Evolutionary conservation across 1,140 invertebrate species (phyloP).

Genomic region (Grapholita molesta): DNA sequence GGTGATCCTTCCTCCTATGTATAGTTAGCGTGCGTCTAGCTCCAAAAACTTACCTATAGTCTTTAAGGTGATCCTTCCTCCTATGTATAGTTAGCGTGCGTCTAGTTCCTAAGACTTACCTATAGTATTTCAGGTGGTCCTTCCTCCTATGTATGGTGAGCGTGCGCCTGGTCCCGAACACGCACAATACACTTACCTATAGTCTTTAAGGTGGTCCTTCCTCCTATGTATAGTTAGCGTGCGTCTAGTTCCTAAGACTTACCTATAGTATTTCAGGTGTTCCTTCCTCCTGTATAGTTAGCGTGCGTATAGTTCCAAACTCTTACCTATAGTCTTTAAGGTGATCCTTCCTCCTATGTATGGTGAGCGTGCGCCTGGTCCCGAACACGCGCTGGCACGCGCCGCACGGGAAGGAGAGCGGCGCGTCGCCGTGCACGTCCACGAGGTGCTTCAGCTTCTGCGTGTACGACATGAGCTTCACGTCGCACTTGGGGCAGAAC

Average conservation of each 20-base stretch:
- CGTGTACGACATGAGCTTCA: conserved; percentile 59
- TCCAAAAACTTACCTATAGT: conserved; percentile 63
- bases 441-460: conserved; percentile 66
- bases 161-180: conserved; percentile 71
- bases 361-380: conserved; percentile 70
- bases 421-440: conserved; percentile 72
- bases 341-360: conserved; percentile 61
- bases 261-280: conserved; percentile 63
- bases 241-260: too few species aligned
- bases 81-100: conserved; percentile 69
- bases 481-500: conserved; percentile 64
- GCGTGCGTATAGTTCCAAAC: conserved; percentile 67
- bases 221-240: conserved; percentile 67
- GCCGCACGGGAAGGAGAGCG: conserved; percentile 72
- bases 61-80: conserved; percentile 62
- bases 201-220: conserved; percentile 64
- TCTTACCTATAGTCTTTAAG: conserved; percentile 59
- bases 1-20: conserved; percentile 58
- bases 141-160: conserved; percentile 65
- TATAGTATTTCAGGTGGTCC: conserved; percentile 60
- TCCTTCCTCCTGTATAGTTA: conserved; percentile 64
- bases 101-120: too few species aligned
- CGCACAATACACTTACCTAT: conserved; percentile 46
- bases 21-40: conserved; percentile 71
- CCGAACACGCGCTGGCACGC: conserved; percentile 72